Evolutionary conservation across 2,113 vertebrate genomes (phyloP).

Genomic region (Siniperca knerii): DNA sequence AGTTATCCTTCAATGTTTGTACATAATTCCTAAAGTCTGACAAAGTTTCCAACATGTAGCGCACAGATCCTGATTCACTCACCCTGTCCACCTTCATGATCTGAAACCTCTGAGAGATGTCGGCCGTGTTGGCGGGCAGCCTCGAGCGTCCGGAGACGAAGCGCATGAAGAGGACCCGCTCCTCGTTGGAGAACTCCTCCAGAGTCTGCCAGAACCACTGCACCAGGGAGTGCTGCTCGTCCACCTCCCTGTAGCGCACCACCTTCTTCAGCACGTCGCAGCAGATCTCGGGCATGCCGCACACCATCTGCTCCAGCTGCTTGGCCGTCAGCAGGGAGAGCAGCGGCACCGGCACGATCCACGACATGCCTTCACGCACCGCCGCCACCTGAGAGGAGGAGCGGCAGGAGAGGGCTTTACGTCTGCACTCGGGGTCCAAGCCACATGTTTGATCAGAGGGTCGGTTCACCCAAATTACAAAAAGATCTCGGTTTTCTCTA

Average conservation of each 20-base stretch:
- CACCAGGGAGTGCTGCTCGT: constrained; percentile 86
- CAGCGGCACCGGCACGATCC: constrained; percentile 87
- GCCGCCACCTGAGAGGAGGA: constrained; percentile 81
- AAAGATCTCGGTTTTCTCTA: too few relatives aligned
- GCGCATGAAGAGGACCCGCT: constrained; percentile 88
- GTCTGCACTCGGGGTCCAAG: background rate
- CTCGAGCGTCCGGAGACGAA: constrained; percentile 87
- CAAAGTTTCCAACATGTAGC: background rate
- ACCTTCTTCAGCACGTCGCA: constrained; percentile 88
- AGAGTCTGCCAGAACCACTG: constrained; percentile 89
- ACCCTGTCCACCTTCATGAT: constrained; percentile 90
- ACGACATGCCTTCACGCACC: constrained; percentile 88
- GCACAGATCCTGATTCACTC: constrained; percentile 41
- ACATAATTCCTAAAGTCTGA: background rate
- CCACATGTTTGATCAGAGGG: background rate
- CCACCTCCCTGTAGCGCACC: constrained; percentile 87
- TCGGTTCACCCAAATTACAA: too few relatives aligned
- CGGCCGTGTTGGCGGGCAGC: constrained; percentile 87
- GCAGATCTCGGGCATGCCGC: constrained; percentile 88
- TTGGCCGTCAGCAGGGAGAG: constrained; percentile 87
- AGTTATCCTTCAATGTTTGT: background rate
- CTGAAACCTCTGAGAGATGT: constrained; percentile 89
- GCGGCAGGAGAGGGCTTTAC: fast-evolving
- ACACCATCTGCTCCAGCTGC: constrained; percentile 89
- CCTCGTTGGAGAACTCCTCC: constrained; percentile 89